phyloP scores from a whole-genome alignment of 2,113 vertebrate genomes.

The Nothocercus nigrocapillus region DNA sequence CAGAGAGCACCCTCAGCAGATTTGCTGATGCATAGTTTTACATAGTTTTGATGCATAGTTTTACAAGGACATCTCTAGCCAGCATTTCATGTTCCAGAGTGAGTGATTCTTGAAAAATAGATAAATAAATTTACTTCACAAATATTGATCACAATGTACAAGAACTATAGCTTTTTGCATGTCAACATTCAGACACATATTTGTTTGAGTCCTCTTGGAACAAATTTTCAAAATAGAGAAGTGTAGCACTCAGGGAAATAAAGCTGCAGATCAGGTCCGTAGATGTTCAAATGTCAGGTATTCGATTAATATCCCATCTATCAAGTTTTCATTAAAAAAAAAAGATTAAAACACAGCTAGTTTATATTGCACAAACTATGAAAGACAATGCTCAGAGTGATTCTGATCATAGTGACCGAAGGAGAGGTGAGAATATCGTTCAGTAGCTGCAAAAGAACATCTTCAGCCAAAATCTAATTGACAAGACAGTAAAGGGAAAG shows the following conservation, averaged over 20 bases:
- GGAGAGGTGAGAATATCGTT: background rate
- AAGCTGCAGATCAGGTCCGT: background rate
- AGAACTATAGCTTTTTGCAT: background rate
- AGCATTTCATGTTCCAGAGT: fast-evolving
- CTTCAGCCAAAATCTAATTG: background rate
- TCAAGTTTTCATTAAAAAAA: background rate
- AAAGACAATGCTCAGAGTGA: background rate
- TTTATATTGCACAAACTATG: background rate
- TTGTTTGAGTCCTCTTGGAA: background rate
- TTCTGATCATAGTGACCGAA: background rate
- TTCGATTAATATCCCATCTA: background rate
- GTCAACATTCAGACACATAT: background rate
- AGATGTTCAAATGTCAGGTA: background rate
- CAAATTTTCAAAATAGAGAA: background rate
- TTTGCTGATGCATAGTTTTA: no score
- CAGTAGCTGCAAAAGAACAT: background rate
- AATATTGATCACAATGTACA: background rate
- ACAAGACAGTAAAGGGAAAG: background rate
- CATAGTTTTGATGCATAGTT: no score
- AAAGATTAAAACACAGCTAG: background rate
- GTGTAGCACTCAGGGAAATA: background rate
- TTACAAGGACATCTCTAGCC: no score
- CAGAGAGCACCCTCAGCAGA: no score
- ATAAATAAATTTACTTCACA: background rate
- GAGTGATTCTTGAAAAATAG: background rate